phyloP scores from a whole-genome alignment of 1,140 invertebrate genomes.

The Cyphomyrmex costatus region DNA sequence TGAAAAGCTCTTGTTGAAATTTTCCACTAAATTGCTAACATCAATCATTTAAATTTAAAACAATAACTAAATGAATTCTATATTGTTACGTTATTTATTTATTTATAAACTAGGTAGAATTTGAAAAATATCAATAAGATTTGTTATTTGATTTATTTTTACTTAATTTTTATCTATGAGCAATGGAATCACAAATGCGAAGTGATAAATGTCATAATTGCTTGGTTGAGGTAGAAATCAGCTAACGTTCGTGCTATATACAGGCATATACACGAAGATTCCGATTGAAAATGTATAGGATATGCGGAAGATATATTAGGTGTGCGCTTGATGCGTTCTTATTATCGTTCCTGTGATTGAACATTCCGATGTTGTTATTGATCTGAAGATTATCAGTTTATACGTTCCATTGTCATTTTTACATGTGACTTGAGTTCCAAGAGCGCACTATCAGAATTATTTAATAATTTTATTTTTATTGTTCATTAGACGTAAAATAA shows the following conservation, averaged over 20 bases:
- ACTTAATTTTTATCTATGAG: not conserved
- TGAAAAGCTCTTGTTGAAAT: not conserved
- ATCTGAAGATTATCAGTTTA: constrained; percentile 41
- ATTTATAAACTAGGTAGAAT: not conserved
- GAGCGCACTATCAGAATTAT: too few relatives aligned
- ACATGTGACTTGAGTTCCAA: not conserved
- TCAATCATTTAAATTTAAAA: constrained; percentile 12
- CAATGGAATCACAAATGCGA: not conserved
- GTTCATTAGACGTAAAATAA: too few relatives aligned
- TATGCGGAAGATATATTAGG: not conserved
- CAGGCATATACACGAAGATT: not conserved
- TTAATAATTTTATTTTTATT: too few relatives aligned
- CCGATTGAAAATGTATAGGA: not conserved
- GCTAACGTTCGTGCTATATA: constrained; percentile 1
- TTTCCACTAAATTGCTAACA: not conserved
- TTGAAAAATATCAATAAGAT: not conserved
- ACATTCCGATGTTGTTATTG: constrained; percentile 46
- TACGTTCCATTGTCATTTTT: constrained; percentile 39
- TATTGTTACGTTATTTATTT: constrained; percentile 1
- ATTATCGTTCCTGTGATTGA: constrained; percentile 62
- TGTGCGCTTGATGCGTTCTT: constrained; percentile 40
- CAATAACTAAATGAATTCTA: not conserved
- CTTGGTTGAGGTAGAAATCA: not conserved
- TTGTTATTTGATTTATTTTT: constrained; percentile 20
- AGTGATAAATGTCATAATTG: constrained; percentile 23